Percentiles rank a stretch among this genome's conserved stretches.
phyloP scores from a whole-genome alignment of 2,888 invertebrate species.

The Lasioglossum pauxillum region DNA sequence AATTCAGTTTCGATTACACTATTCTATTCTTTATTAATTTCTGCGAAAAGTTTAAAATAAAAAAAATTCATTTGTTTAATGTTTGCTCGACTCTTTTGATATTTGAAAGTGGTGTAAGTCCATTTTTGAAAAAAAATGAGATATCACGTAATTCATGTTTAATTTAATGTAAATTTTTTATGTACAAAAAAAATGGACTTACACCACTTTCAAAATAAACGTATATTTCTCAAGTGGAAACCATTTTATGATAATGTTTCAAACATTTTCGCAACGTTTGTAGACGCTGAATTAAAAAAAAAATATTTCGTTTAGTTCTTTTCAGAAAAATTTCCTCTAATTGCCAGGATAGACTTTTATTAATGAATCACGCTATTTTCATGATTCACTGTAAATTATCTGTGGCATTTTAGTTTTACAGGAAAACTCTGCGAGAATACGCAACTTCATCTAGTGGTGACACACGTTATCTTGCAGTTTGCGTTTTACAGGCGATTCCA shows the following conservation, averaged over 20 bases:
- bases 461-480: not conserved
- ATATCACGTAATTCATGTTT: no score
- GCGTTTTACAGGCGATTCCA: constrained; percentile 2
- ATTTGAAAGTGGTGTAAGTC: no score
- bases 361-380: not conserved
- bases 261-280: not conserved
- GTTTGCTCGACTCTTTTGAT: not conserved
- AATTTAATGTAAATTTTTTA: no score
- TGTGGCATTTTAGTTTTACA: not conserved
- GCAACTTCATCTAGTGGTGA: not conserved
- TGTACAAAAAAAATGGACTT: no score
- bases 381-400: not conserved
- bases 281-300: not conserved
- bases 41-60: not conserved
- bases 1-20: not conserved
- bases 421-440: not conserved
- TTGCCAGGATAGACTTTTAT: not conserved
- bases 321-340: not conserved
- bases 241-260: not conserved
- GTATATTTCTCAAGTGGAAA: not conserved
- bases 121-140: no score
- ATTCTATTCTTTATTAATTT: not conserved
- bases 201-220: no score
- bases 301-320: not conserved
- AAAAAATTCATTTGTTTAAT: not conserved